These are phyloP conservation scores for Aegotheles bennettii DNA, from an alignment of 2,113 vertebrate genomes.

Conservation along the genomic window DNA sequence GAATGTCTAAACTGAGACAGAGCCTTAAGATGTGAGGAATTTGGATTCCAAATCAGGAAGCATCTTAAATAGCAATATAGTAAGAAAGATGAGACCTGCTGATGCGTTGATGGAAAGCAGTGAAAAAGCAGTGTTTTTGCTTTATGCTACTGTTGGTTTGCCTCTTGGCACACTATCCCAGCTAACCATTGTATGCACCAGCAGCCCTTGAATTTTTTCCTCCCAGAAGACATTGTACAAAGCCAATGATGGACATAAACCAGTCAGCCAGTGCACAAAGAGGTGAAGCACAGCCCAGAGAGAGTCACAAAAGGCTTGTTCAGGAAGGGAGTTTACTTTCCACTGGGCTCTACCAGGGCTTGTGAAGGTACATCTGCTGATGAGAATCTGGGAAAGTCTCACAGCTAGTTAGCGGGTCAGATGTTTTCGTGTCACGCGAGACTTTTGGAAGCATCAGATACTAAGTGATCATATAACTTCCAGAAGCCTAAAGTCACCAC, in stretches of 20 bases:
- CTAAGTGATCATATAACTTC: not conserved
- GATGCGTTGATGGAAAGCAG: not conserved
- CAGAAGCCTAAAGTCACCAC: constrained; percentile 8
- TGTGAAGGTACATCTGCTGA: not conserved
- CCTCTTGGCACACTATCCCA: not conserved
- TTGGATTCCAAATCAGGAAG: not conserved
- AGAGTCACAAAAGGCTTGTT: not conserved
- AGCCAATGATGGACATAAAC: not conserved
- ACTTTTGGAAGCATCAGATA: not conserved
- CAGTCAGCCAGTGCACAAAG: not conserved
- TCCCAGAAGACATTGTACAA: not conserved
- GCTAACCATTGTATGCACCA: not conserved
- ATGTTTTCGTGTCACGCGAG: not conserved
- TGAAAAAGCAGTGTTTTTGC: not conserved
- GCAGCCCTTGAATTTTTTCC: not conserved
- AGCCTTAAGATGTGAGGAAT: not conserved
- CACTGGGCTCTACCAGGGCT: not conserved
- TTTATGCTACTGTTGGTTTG: not conserved
- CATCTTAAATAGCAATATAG: not conserved
- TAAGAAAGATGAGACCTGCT: not conserved
- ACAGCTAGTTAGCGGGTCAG: not conserved
- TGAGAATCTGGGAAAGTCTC: not conserved
- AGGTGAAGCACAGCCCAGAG: not conserved
- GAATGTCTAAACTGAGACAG: not conserved
- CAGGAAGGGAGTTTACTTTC: not conserved